Conservation (phyloP, 2,797 vertebrate genomes). For the Scarus forsteni region DNA sequence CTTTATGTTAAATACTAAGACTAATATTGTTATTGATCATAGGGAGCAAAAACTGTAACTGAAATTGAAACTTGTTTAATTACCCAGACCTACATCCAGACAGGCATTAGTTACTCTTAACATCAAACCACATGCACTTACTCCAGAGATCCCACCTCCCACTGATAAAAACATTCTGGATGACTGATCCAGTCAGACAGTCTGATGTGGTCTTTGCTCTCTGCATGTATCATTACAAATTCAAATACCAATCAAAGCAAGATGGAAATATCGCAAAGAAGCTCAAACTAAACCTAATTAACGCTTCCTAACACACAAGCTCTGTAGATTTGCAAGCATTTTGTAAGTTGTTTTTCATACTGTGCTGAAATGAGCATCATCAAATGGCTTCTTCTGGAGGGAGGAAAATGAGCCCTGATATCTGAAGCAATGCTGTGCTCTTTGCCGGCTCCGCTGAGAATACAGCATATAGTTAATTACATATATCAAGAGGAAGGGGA, state of each 20-base stretch:
- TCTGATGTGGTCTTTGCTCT: constrained; percentile 1
- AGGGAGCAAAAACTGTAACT: too few relatives aligned
- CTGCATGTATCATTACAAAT: constrained; percentile 7
- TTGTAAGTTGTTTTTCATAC: constrained; percentile 27
- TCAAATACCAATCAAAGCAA: constrained; percentile 19
- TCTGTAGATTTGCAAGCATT: constrained; percentile 17
- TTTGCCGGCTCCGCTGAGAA: constrained; percentile 23
- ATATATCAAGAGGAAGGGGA: constrained; percentile 31
- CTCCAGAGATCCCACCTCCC: not conserved
- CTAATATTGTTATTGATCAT: too few relatives aligned
- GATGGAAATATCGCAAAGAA: constrained; percentile 19
- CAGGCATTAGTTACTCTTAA: not conserved
- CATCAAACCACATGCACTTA: not conserved
- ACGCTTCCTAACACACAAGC: constrained; percentile 6
- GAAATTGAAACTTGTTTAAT: too few relatives aligned
- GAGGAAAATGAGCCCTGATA: constrained; percentile 30
- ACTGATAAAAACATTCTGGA: not conserved
- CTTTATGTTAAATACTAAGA: too few relatives aligned
- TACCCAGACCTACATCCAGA: too few relatives aligned
- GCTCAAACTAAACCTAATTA: constrained; percentile 21
- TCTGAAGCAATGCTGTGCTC: constrained; percentile 15
- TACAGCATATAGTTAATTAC: constrained; percentile 40
- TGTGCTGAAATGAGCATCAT: constrained; percentile 17
- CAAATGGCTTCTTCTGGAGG: constrained; percentile 34
- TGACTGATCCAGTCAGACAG: not conserved